phyloP scores from a whole-genome alignment of 2,888 invertebrate genomes.

The Epistrophe eligans region DNA sequence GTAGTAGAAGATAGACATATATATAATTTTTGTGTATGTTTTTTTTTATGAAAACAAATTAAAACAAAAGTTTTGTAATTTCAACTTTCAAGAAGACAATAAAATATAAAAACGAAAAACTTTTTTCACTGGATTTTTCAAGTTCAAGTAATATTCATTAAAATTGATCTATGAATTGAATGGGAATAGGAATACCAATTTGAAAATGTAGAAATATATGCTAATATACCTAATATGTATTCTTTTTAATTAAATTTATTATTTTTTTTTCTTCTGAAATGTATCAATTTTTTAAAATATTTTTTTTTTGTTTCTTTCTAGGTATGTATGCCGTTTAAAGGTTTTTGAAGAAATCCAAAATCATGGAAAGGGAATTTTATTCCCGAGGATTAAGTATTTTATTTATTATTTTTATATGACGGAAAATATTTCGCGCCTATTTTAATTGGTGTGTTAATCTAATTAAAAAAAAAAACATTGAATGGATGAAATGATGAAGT shows the following conservation, averaged over 20 bases:
- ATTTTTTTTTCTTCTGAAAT: not conserved
- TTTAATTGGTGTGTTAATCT: not conserved
- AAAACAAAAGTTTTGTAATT: slow-evolving; percentile 24
- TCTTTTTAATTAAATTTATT: too few relatives aligned
- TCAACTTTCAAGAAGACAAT: not conserved
- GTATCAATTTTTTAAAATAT: slow-evolving; percentile 1
- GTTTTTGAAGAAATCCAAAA: slow-evolving; percentile 41
- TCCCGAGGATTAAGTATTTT: not conserved
- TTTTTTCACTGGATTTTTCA: too few relatives aligned
- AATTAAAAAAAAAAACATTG: not conserved
- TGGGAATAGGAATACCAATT: too few relatives aligned
- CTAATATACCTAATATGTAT: too few relatives aligned
- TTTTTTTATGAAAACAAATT: not conserved
- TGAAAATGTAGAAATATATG: too few relatives aligned
- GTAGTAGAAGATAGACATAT: too few relatives aligned
- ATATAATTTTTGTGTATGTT: not conserved
- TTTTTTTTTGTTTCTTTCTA: slow-evolving; percentile 55
- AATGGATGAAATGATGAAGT: too few relatives aligned
- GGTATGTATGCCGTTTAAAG: slow-evolving; percentile 45
- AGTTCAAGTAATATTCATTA: too few relatives aligned
- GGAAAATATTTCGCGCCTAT: not conserved
- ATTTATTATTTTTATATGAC: not conserved
- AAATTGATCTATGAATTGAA: too few relatives aligned
- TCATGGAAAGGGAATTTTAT: not conserved
- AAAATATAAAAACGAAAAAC: too few relatives aligned